Evolutionary conservation across 2,888 invertebrate species (phyloP), one percentile per base, ranked within the genome.

Genomic region (Apoda limacodes): DNA sequence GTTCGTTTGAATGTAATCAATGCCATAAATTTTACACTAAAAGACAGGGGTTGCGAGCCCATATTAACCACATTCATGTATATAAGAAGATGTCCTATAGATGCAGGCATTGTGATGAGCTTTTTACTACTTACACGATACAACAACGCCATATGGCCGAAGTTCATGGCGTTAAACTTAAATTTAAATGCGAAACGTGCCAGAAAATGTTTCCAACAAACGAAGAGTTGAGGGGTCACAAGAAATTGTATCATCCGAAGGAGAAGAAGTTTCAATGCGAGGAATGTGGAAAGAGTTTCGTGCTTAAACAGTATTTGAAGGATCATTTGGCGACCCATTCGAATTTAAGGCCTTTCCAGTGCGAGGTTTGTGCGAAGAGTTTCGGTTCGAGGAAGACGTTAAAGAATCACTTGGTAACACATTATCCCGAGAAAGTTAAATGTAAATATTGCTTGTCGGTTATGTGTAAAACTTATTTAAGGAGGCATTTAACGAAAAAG

Each of bases 11-110:
- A 27, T 74, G 72, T 28, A 52, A 55, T 13, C 42, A 52, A 5
- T 83, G 82, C 35, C 52, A 68, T 1, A 82, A 82, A 48, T 62
- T 71, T 0, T 83, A 82, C 30, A 68, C 72, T n/a, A 78, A 76
- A 0, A 53, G 63, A 7, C 55, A 67, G 13, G 76, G 78, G 35
- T 59, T 71, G 35, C 65, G 66, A 24, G 61, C 69, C 0, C 82
- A 82, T 34, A 72, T 72, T 29, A 68, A 65, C 20, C 60, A 63
- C 2, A 71, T 80, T 1, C 81, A 72, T 22, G 48, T 58, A 0
- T 54, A 61, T 20, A 50, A 43, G 2, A 52, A 52, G 7, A 36
- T 46, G 35, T 25, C 60, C 5, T 60, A 58, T 37, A 64, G 62
- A 33, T 74, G 74, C 25, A 59, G 60, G 0, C 64, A 63, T 13